These are phyloP conservation scores for Ciconia stormi DNA, from an alignment of 2,113 vertebrate species.

Conservation along the genomic window DNA sequence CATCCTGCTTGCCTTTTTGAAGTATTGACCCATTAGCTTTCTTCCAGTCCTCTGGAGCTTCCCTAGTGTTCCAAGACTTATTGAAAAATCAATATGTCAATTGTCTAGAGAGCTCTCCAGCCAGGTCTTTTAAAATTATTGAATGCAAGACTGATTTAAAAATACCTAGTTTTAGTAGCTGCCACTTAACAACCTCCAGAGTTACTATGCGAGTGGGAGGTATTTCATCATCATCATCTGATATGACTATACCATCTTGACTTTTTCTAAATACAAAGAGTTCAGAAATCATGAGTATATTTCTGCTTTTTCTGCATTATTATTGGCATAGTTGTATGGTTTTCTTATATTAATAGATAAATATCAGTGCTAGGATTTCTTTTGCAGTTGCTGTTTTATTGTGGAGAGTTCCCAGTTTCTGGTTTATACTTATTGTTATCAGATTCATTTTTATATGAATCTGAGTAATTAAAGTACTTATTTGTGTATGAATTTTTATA, in stretches of 20 bases:
- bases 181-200: not conserved
- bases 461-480: not conserved
- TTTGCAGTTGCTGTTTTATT: not conserved
- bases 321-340: not conserved
- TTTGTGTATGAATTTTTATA: not conserved
- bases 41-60: not conserved
- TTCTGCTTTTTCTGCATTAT: not conserved
- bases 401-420: not conserved
- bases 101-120: constrained; percentile 6
- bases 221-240: not conserved
- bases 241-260: not conserved
- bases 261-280: not conserved
- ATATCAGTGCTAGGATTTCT: not conserved
- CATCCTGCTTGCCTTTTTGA: constrained; percentile 5
- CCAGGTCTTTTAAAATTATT: not conserved
- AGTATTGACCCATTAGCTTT: constrained; percentile 6
- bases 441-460: not conserved
- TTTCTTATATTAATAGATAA: not conserved
- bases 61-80: constrained; percentile 12
- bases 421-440: not conserved
- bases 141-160: constrained; percentile 17
- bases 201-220: not conserved
- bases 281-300: not conserved
- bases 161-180: not conserved
- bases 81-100: constrained; percentile 43